phyloP scores from a whole-genome alignment of 2,888 invertebrate genomes.

The Cheilosia pagana region DNA sequence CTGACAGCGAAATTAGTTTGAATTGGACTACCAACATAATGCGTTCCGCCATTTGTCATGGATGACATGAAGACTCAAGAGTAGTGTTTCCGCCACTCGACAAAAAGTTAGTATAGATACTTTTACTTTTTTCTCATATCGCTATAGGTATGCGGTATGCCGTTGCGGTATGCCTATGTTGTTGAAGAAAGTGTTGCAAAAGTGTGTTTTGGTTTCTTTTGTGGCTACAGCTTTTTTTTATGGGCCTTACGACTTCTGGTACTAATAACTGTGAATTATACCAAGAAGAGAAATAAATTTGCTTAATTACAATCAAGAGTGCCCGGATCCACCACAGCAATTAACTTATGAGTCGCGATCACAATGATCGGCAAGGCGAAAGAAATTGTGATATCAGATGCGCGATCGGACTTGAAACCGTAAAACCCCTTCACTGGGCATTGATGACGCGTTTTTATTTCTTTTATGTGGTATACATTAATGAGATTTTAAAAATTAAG shows the following conservation, averaged over 20 bases:
- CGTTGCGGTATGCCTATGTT: too few relatives aligned
- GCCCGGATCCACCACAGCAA: background rate
- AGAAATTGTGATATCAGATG: slow-evolving; percentile 36
- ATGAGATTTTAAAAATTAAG: background rate
- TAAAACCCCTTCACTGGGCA: slow-evolving; percentile 27
- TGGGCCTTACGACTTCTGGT: slow-evolving; percentile 46
- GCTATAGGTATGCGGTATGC: too few relatives aligned
- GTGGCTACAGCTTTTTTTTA: slow-evolving; percentile 30
- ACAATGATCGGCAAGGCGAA: slow-evolving; percentile 23
- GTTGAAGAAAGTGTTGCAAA: slow-evolving; percentile 68
- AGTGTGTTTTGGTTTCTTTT: slow-evolving; percentile 28
- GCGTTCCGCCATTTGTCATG: slow-evolving; percentile 59
- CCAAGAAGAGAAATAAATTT: slow-evolving; percentile 30
- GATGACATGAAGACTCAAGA: slow-evolving; percentile 64
- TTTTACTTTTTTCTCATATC: slow-evolving; percentile 57
- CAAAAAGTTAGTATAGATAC: slow-evolving; percentile 50
- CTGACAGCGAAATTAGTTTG: slow-evolving; percentile 54
- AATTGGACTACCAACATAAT: background rate
- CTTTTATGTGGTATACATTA: background rate
- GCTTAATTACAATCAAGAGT: slow-evolving; percentile 38
- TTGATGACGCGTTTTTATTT: background rate
- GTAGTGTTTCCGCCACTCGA: slow-evolving; percentile 61
- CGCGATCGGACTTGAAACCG: slow-evolving; percentile 12
- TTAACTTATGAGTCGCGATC: slow-evolving; percentile 22
- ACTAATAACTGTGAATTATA: slow-evolving; percentile 54